Evolutionary conservation across 2,797 vertebrate species (phyloP).

Genomic region (Periparus ater): DNA sequence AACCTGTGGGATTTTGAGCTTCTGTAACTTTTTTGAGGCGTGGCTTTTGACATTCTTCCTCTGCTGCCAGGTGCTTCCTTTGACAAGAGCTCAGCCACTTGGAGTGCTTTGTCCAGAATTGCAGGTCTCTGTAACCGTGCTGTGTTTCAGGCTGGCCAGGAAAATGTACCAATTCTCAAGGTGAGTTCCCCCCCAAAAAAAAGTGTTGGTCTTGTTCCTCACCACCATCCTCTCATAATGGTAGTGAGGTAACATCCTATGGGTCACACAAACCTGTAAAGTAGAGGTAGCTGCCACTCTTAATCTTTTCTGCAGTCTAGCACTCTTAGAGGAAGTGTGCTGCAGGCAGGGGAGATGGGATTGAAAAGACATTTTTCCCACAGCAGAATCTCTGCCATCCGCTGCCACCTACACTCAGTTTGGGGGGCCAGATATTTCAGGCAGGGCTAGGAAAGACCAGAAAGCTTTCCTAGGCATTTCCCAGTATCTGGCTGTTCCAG

Average conservation of each 20-base stretch:
- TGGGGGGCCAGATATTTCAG: not conserved
- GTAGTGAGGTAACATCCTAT: not conserved
- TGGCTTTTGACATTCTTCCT: not conserved
- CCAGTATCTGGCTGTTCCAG: not conserved
- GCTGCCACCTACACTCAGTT: not conserved
- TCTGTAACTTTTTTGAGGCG: not conserved
- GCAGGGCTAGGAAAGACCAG: not conserved
- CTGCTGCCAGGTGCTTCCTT: slow-evolving; percentile 83
- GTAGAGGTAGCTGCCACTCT: not conserved
- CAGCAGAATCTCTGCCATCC: not conserved
- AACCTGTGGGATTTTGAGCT: not conserved
- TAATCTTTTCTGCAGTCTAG: not conserved
- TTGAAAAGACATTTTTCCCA: not conserved
- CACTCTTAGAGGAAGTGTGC: not conserved
- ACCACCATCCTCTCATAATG: fast-evolving
- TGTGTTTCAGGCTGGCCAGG: slow-evolving; percentile 92
- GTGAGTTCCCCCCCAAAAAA: slow-evolving; percentile 65
- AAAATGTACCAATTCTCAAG: slow-evolving; percentile 90
- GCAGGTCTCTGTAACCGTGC: slow-evolving; percentile 95
- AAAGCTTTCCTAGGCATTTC: not conserved
- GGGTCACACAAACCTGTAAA: not conserved
- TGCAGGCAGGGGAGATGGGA: not conserved
- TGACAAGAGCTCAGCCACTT: slow-evolving; percentile 91
- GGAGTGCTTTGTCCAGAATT: slow-evolving; percentile 86
- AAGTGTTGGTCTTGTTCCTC: not conserved